Evolutionary conservation across 64 coral and sea anemone genomes (phyloP).

Genomic region (Porites lutea): DNA sequence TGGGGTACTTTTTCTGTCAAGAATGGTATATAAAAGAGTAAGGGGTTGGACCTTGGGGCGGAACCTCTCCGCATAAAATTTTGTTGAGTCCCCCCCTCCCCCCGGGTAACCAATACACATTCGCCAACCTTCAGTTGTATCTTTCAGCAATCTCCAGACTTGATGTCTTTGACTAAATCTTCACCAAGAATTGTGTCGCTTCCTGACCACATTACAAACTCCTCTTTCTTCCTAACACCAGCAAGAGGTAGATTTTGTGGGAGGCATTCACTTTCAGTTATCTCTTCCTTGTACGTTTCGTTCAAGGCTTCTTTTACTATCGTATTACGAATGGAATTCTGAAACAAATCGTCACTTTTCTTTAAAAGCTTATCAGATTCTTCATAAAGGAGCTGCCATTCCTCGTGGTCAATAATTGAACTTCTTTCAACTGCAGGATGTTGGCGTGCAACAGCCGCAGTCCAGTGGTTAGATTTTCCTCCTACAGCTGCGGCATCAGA

Average conservation of each 20-base stretch:
- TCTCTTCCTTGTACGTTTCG: neutral
- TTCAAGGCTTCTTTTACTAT: neutral
- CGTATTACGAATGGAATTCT: constrained; percentile 44
- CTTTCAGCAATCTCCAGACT: neutral
- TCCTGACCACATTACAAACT: constrained; percentile 26
- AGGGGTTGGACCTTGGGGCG: too few species aligned
- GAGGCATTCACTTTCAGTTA: neutral
- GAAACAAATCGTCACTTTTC: constrained; percentile 23
- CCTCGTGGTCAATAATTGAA: neutral
- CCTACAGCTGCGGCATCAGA: constrained; percentile 20
- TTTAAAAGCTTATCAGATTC: constrained; percentile 16
- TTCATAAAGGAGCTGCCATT: constrained; percentile 7
- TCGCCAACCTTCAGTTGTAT: neutral
- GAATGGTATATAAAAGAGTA: too few species aligned
- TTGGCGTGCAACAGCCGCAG: neutral
- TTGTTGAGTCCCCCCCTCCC: too few species aligned
- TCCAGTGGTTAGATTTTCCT: constrained; percentile 45
- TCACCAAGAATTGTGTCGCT: constrained; percentile 38
- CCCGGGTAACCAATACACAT: too few species aligned
- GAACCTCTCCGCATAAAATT: too few species aligned
- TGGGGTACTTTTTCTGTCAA: too few species aligned
- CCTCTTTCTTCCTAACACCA: constrained; percentile 18
- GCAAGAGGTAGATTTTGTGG: constrained; percentile 41
- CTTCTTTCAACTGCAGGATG: neutral
- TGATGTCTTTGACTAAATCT: constrained; percentile 2